These are phyloP conservation scores for Podarcis siculus DNA, from an alignment of 2,797 vertebrate species.

Conservation along the genomic window DNA sequence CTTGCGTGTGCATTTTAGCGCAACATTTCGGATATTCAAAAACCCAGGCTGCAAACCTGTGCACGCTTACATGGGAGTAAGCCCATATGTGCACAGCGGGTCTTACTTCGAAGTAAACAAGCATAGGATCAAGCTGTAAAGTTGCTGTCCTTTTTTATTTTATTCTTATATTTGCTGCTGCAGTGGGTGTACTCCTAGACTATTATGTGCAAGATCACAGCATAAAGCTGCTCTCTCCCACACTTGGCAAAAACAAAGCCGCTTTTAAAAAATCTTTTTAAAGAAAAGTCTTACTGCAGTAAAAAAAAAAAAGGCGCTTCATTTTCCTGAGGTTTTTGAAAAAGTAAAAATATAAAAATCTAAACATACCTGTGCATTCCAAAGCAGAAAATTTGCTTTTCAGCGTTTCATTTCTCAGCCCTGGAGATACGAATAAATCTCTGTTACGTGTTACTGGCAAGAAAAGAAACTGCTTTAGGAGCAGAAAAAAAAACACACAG, in stretches of 20 bases:
- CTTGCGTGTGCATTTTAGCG: not conserved
- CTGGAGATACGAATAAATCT: not conserved
- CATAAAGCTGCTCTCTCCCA: not conserved
- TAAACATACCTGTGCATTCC: not conserved
- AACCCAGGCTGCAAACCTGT: not conserved
- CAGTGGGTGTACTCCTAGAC: not conserved
- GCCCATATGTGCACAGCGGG: not conserved
- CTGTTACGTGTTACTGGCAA: not conserved
- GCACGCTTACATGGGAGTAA: not conserved
- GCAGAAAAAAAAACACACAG: not conserved
- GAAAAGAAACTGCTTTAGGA: not conserved
- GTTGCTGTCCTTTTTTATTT: not conserved
- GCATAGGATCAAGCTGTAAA: not conserved
- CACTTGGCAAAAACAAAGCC: not conserved
- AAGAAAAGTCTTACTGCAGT: not conserved
- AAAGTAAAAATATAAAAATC: not conserved
- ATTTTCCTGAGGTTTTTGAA: not conserved
- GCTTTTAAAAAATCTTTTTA: not conserved
- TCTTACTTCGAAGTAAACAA: not conserved
- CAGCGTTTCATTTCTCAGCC: not conserved
- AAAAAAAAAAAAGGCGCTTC: not conserved
- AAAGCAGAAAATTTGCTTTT: not conserved
- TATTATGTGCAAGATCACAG: not conserved
- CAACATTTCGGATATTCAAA: not conserved
- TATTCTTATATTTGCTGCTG: not conserved